Percentiles rank a stretch among this genome's conserved stretches.
Evolutionary conservation across 2,113 vertebrate species (phyloP).

Genomic region (Artemisiospiza belli): DNA sequence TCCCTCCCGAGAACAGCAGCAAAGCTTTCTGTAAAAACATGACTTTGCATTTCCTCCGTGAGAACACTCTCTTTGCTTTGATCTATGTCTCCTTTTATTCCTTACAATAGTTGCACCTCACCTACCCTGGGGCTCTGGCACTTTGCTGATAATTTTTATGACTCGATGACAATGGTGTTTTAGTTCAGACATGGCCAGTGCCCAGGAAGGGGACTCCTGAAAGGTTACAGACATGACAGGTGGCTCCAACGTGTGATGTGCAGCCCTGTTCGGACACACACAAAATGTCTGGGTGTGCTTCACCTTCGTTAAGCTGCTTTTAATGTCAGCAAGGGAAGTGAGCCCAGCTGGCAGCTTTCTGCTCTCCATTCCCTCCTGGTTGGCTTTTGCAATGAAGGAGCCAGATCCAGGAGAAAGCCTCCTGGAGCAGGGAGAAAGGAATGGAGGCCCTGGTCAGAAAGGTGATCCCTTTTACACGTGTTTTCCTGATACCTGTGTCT

Average conservation of each 20-base stretch:
- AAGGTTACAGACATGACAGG: neutral
- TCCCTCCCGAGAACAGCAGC: neutral
- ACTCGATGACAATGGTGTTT: neutral
- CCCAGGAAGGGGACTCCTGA: neutral
- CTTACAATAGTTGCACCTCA: neutral
- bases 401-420: neutral
- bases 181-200: neutral
- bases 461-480: neutral
- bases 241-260: accelerated
- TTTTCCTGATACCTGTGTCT: neutral
- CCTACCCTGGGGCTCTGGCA: neutral
- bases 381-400: neutral
- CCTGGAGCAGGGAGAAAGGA: neutral
- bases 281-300: neutral
- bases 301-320: neutral
- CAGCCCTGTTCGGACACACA: accelerated
- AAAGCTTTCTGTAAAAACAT: neutral
- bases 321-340: neutral
- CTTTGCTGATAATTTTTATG: neutral
- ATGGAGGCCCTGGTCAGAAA: neutral
- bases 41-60: neutral
- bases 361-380: neutral
- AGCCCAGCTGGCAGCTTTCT: neutral
- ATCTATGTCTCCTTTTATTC: neutral
- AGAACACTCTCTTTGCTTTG: neutral